Evolutionary conservation across 2,113 vertebrate species (phyloP), one percentile per base, ranked within the genome.

Genomic region (Desmodus rotundus): DNA sequence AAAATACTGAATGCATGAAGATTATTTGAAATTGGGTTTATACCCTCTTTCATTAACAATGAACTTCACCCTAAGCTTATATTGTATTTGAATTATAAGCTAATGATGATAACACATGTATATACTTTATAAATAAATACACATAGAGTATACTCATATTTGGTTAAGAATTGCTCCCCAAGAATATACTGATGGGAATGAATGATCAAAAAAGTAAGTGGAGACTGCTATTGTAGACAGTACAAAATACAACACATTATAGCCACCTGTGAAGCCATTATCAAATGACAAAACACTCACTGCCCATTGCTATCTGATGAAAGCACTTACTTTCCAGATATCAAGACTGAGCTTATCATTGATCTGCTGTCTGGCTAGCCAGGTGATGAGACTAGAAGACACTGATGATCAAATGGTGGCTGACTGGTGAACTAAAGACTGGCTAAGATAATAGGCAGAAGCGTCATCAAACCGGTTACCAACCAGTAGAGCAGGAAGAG

Each of bases 121-220:
- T 73, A 41, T 41, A 38, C 38, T 95, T 94, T 63, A 80, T 74
- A 65, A 85, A 77, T 88, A 94, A 81, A 89, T 70, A 93, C 24
- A 33, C 2, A 52, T 52, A 50, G 43, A 22, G 31, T 77, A 52
- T 63, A 61, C 58, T 61, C 4, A 2, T n/a, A 77, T n/a, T n/a
- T 77, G 74, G 47, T 50, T 77, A 77, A 96, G 72, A 95, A 76
- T 45, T 47, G 15, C 12, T 38, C 61, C 43, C 13, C 5, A 54
- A 91, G 86, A 92, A 58, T 50, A 45, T n/a, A 68, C 14, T n/a
- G 36, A 78, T 56, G 8, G 3, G 8, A 92, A 67, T 43, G 16
- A 76, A 47, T 92, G 7, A 61, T 77, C 70, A 58, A 92, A 92
- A 87, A 93, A n/a, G 33, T 58, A 67, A 61, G 14, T 72, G 15